Evolutionary conservation across 2,888 invertebrate genomes (phyloP).

Genomic region (Agelastica alni): DNA sequence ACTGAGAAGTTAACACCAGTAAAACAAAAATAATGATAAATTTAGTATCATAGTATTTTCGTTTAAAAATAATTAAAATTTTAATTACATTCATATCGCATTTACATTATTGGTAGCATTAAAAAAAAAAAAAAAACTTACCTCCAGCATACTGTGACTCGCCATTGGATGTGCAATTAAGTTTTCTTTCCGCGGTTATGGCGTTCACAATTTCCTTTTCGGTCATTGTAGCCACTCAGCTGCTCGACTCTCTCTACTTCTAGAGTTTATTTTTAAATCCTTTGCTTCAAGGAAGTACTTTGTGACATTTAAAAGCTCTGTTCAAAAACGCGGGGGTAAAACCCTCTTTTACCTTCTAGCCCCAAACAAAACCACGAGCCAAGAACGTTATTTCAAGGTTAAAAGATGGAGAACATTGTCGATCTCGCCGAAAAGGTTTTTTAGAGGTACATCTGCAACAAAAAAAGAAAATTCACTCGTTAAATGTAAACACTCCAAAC

Average conservation of each 20-base stretch:
- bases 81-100: too few relatives aligned
- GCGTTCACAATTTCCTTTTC: constrained; percentile 28
- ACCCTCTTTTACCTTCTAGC: too few relatives aligned
- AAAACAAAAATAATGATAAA: too few relatives aligned
- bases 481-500: too few relatives aligned
- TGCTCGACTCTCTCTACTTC: not conserved
- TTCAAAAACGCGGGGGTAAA: not conserved
- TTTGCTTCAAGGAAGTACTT: not conserved
- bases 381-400: too few relatives aligned
- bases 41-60: too few relatives aligned
- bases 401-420: too few relatives aligned
- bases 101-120: too few relatives aligned
- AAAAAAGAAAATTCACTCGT: too few relatives aligned
- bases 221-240: constrained; percentile 24
- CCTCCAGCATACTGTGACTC: constrained; percentile 14
- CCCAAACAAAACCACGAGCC: too few relatives aligned
- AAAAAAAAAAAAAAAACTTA: constrained; percentile 14
- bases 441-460: not conserved
- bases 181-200: constrained; percentile 28
- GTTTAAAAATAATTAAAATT: too few relatives aligned
- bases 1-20: too few relatives aligned
- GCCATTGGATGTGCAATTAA: constrained; percentile 24
- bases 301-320: not conserved
- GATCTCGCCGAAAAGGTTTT: not conserved
- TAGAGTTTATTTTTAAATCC: not conserved